Percentiles rank a stretch among this genome's conserved stretches.
phyloP scores from a whole-genome alignment of 2,113 vertebrate genomes.

The Casuarius casuarius region DNA sequence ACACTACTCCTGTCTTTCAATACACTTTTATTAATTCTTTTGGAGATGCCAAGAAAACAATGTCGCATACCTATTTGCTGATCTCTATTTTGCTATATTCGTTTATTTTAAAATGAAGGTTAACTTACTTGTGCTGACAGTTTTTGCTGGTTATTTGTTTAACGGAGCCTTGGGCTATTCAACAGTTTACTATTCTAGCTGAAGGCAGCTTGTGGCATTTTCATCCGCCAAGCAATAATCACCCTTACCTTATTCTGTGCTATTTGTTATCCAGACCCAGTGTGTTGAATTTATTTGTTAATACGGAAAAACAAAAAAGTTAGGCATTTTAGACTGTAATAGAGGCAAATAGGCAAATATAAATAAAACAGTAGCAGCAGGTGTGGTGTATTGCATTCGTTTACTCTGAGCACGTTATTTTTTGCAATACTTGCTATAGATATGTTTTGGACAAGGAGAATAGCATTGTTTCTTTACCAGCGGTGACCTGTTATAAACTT shows the following conservation, averaged over 20 bases:
- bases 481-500: not conserved
- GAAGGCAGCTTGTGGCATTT: slow-evolving; percentile 41
- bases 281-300: not conserved
- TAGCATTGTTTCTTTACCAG: not conserved
- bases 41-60: not conserved
- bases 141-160: slow-evolving; percentile 48
- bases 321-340: not conserved
- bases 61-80: not conserved
- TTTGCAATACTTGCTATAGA: not conserved
- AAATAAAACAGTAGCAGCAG: not conserved
- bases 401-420: not conserved
- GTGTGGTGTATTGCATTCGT: not conserved
- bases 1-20: not conserved
- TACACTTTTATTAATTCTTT: not conserved
- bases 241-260: not conserved
- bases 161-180: not conserved
- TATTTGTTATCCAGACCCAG: not conserved
- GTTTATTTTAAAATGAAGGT: not conserved
- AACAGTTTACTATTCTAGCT: slow-evolving; percentile 34
- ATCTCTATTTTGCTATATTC: not conserved
- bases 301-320: not conserved
- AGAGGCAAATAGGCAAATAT: not conserved
- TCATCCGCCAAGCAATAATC: slow-evolving; percentile 10
- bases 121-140: not conserved
- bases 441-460: not conserved